These are phyloP conservation scores for Entomyzon cyanotis DNA, from an alignment of 2,113 vertebrate species.

Conservation along the genomic window DNA sequence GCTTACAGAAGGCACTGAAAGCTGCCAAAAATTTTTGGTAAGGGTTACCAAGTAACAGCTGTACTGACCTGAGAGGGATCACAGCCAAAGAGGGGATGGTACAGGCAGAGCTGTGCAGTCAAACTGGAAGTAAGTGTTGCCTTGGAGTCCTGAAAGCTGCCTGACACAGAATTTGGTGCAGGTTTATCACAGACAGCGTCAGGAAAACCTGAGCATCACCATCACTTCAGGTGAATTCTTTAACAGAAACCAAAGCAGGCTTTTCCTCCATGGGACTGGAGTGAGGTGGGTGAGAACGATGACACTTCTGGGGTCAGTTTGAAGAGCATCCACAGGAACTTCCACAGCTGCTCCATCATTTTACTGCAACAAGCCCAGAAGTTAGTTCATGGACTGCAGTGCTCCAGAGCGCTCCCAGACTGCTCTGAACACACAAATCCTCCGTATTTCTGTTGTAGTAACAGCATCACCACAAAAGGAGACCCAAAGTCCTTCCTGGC, in stretches of 20 bases:
- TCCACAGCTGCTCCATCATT: not conserved
- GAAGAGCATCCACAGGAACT: not conserved
- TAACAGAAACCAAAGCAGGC: not conserved
- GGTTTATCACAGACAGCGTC: rapidly evolving
- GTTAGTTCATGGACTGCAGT: not conserved
- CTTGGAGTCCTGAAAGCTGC: not conserved
- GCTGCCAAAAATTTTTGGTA: not conserved
- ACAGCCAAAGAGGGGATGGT: not conserved
- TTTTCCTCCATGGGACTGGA: not conserved
- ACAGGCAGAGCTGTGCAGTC: not conserved
- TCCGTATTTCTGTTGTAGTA: not conserved
- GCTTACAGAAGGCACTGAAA: not conserved
- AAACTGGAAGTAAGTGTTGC: not conserved
- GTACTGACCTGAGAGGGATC: not conserved
- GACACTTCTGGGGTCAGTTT: rapidly evolving
- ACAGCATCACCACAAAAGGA: not conserved
- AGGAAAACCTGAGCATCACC: not conserved
- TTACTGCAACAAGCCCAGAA: not conserved
- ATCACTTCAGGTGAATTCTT: not conserved
- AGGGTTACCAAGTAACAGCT: not conserved
- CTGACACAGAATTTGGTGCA: not conserved
- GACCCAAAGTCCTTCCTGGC: not conserved
- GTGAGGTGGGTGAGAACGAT: rapidly evolving
- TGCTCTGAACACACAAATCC: not conserved
- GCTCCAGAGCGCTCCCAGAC: not conserved